Evolutionary conservation across 2,888 invertebrate genomes (phyloP).

Genomic region (Schizotus pectinicornis): DNA sequence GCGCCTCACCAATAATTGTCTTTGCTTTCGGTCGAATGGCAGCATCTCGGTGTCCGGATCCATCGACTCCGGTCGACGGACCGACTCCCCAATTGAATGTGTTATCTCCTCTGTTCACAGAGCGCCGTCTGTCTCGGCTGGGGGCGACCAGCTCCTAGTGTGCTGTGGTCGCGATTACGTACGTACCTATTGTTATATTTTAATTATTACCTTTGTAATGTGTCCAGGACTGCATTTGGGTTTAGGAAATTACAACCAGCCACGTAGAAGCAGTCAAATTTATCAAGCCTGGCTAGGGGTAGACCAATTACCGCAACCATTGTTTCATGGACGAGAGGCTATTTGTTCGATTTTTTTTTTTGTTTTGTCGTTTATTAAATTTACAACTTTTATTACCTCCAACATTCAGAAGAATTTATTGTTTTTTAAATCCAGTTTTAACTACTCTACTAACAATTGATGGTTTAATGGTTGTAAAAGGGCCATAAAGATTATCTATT

Average conservation of each 20-base stretch:
- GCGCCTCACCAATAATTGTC: no score
- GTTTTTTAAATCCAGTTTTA: neutral
- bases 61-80: neutral
- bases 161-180: conserved; percentile 42
- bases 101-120: conserved; percentile 69
- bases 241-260: neutral
- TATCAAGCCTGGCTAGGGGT: neutral
- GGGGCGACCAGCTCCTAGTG: conserved; percentile 82
- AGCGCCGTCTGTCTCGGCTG: conserved; percentile 91
- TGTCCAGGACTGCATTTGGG: neutral
- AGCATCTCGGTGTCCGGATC: neutral
- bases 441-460: neutral
- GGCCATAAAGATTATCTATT: no score
- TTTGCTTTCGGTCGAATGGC: neutral
- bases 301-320: neutral
- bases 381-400: no score
- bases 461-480: no score
- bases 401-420: no score
- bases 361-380: no score
- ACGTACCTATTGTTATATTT: conserved; percentile 35
- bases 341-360: neutral
- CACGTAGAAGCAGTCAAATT: conserved; percentile 5
- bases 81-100: conserved; percentile 34
- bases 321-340: neutral
- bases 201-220: conserved; percentile 8